Evolutionary conservation across 1,140 invertebrate genomes (phyloP), one percentile per base, ranked within the genome.

Genomic region (Caerostris extrusa): DNA sequence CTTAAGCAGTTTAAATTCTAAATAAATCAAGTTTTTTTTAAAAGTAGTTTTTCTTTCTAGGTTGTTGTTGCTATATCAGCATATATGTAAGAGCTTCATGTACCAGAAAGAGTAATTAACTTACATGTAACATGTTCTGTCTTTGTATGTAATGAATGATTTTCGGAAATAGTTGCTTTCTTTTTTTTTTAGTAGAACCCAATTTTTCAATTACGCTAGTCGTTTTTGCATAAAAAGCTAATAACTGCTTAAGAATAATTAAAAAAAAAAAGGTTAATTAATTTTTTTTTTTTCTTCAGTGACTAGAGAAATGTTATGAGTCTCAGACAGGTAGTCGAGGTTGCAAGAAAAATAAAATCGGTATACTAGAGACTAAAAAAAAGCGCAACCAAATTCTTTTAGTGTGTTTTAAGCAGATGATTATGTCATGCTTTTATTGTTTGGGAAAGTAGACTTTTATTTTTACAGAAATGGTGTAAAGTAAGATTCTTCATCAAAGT

Each of bases 371-470:
- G 5, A 10, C 12, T 64, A 14, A 64, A 64, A 77, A 77, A 53
- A 19, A 77, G 34, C 5, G 8, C 53, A 12, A 77, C 10, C 5
- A 53, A 77, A 50, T 77, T 77, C 19, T 53, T 53, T 10, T 50
- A 50, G 19, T 77, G 12, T 50, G 7, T 77, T 77, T 77, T 50
- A 77, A 77, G 14, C 71, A 77, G 71, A 77, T 53, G 71, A 77
- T 77, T 77, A 19, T 77, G 71, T 12, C 71, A 53, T 50, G 53
- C 53, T 77, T 77, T 77, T 77, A 77, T 77, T 77, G 71, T 77
- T 50, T 53, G 34, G 12, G 34, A 77, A 53, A 77, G 5, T 53
- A 50, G 61, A 3, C 12, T 50, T 77, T 77, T 77, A 50, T 77
- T 19, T n/a, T 3, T 69, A 1, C 5, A 19, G 8, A 10, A 53